A percentile compares a stretch with the other conserved stretches of the same genome.
phyloP scores from a whole-genome alignment of 2,888 invertebrate genomes.

The Chouioia cunea region DNA sequence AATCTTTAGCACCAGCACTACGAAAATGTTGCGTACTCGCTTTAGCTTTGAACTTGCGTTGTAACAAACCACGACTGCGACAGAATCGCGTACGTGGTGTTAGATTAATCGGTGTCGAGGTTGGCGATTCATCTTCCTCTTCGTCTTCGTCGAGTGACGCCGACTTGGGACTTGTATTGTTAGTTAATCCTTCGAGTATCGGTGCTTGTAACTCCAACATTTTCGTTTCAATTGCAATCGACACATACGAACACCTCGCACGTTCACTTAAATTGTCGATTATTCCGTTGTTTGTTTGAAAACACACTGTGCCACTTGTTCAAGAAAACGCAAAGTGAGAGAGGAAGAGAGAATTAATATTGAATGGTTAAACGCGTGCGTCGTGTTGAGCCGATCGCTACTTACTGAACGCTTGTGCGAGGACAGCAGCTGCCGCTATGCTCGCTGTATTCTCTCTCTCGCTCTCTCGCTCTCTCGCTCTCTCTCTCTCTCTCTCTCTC shows the following conservation, averaged over 20 bases:
- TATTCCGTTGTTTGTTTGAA: no score
- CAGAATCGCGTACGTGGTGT: slow-evolving; percentile 30
- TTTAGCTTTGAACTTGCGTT: slow-evolving; percentile 47
- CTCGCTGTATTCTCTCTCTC: no score
- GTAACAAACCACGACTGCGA: slow-evolving; percentile 29
- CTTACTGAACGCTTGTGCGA: slow-evolving; percentile 27
- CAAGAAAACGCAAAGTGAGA: no score
- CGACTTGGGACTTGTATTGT: no score
- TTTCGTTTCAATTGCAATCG: slow-evolving; percentile 3
- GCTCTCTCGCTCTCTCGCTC: no score
- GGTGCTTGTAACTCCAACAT: slow-evolving; percentile 44
- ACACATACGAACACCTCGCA: background rate
- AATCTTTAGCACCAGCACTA: slow-evolving; percentile 32
- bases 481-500: no score
- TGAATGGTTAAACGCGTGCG: slow-evolving; percentile 7
- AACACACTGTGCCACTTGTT: background rate
- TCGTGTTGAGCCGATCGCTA: slow-evolving; percentile 22
- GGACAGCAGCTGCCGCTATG: background rate
- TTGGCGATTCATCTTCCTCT: slow-evolving; percentile 15
- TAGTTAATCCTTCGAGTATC: slow-evolving; percentile 25
- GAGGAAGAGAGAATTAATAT: no score
- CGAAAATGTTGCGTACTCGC: slow-evolving; percentile 10
- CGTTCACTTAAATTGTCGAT: no score
- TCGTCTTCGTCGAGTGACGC: slow-evolving; percentile 21
- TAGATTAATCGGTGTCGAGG: background rate